Conservation (phyloP, 2,888 invertebrate genomes). For the Cryptophagus acutangulus region DNA sequence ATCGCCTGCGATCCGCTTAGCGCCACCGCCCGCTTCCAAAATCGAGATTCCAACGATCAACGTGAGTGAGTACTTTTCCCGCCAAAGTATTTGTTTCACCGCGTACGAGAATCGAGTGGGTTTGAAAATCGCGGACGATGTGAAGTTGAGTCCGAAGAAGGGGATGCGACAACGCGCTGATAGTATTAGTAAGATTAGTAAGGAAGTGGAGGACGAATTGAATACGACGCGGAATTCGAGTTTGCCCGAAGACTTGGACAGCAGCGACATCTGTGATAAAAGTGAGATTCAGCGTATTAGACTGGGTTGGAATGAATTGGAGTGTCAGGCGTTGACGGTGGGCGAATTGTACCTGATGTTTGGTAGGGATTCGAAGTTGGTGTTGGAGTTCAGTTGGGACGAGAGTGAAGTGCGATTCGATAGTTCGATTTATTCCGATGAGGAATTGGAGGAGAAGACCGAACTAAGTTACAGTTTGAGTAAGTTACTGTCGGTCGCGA, state of each 20-base stretch:
- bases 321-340: slow-evolving; percentile 74
- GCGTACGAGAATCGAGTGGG: slow-evolving; percentile 71
- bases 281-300: slow-evolving; percentile 48
- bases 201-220: background rate
- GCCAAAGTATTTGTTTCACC: slow-evolving; percentile 71
- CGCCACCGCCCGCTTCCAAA: slow-evolving; percentile 57
- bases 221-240: background rate
- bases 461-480: slow-evolving; percentile 46
- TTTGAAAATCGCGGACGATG: slow-evolving; percentile 41
- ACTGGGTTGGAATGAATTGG: slow-evolving; percentile 74
- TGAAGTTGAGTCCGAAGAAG: slow-evolving; percentile 19
- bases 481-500: slow-evolving; percentile 55
- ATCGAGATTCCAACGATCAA: slow-evolving; percentile 69
- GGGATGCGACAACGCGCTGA: slow-evolving; percentile 21
- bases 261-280: background rate
- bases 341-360: slow-evolving; percentile 89
- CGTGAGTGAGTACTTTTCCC: slow-evolving; percentile 71
- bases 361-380: slow-evolving; percentile 68
- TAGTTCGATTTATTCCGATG: slow-evolving; percentile 6
- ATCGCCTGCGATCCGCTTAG: slow-evolving; percentile 40
- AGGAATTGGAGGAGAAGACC: slow-evolving; percentile 21
- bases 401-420: slow-evolving; percentile 32
- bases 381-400: slow-evolving; percentile 77
- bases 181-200: slow-evolving; percentile 23
- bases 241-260: background rate